Evolutionary conservation across 2,888 invertebrate species (phyloP), one percentile per base, ranked within the genome.

Genomic region (Perdita meconis): DNA sequence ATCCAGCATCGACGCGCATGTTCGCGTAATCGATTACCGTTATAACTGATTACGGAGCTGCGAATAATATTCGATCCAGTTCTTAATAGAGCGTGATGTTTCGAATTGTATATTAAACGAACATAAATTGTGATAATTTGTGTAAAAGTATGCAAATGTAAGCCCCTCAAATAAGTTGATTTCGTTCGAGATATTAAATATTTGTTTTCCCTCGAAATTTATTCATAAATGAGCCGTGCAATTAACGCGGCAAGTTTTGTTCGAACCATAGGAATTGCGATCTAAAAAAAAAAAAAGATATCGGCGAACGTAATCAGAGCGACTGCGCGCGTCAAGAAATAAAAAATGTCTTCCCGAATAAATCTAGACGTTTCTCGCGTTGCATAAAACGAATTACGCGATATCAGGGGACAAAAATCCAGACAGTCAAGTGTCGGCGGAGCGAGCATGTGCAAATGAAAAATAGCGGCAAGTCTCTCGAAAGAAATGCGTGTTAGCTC

Each of bases 381-480:
- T 10, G 22, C 22, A 13, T 26, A 2, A 70, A 65, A 53, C 24
- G 16, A 44, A 68, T 57, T 22, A 26, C 30, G 24, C 13, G 13
- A 36, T 22, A 40, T 19, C 8, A 16, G 3, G n/a, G 38, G 47
- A 59, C 16, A 40, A 60, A 60, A 57, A 56, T 44, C 12, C 42
- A 34, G 24, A 5, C 5, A n/a, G 16, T 50, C n/a, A 6, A n/a
- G 13, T 34, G 53, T 30, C 16, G 13, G 6, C 1, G 16, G 22
- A 1, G 13, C 38, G 34, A 16, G n/a, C 30, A 42, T 13, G 26
- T 30, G 42, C 66, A 53, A 79, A 78, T 68, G 68, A 79, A 79
- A 78, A 79, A 68, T 67, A 19, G 19, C 50, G 19, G 26, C 30
- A 40, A 47, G 61, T 68, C 72, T 55, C 64, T 67, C 36, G 64